phyloP scores from a whole-genome alignment of 2,888 invertebrate species.

The Chymomyza procnemis region DNA sequence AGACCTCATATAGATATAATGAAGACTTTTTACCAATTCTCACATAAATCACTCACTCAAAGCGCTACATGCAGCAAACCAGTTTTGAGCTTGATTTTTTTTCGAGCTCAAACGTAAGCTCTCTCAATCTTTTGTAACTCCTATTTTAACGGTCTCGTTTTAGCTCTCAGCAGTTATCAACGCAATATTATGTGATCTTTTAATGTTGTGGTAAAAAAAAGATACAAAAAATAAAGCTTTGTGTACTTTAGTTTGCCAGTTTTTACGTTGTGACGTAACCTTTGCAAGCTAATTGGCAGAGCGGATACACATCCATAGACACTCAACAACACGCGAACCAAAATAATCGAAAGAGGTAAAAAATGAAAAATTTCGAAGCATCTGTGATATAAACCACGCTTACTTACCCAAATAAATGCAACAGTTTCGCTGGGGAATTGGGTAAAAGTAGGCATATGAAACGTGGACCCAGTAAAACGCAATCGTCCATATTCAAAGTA shows the following conservation, averaged over 20 bases:
- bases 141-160: neutral
- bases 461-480: constrained; percentile 34
- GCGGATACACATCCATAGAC: constrained; percentile 49
- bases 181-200: constrained; percentile 9
- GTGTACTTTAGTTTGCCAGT: constrained; percentile 46
- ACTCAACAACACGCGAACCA: constrained; percentile 41
- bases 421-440: neutral
- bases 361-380: neutral
- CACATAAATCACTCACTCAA: neutral
- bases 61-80: neutral
- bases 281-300: constrained; percentile 63
- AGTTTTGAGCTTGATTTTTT: constrained; percentile 2
- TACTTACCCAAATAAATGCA: neutral
- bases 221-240: neutral
- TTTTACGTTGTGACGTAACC: constrained; percentile 62
- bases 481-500: constrained; percentile 52
- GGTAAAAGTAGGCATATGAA: constrained; percentile 11
- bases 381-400: neutral
- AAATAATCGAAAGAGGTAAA: constrained; percentile 13
- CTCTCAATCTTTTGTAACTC: neutral
- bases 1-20: neutral
- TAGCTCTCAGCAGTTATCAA: neutral
- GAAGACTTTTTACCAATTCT: neutral
- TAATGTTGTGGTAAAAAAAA: neutral
- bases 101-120: constrained; percentile 1